These are phyloP conservation scores for Desmodus rotundus DNA, from an alignment of 2,113 vertebrate species.

Conservation along the genomic window DNA sequence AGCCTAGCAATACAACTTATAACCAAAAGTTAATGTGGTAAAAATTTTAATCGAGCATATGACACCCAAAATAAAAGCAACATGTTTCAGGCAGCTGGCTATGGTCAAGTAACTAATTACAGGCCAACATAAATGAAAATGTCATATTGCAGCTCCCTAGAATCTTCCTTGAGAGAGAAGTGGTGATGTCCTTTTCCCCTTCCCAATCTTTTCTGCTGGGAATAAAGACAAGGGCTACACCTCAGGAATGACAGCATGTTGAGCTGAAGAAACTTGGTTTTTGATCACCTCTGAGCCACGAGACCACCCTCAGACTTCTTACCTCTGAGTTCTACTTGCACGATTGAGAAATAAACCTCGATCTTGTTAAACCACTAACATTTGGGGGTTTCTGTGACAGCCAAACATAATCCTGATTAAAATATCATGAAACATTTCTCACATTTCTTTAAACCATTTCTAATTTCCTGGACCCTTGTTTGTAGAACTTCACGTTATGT, in stretches of 20 bases:
- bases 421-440: not conserved
- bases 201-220: not conserved
- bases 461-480: not conserved
- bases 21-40: not conserved
- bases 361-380: not conserved
- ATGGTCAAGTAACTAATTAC: not conserved
- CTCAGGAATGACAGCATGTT: not conserved
- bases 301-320: not conserved
- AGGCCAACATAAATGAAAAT: not conserved
- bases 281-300: not conserved
- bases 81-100: not conserved
- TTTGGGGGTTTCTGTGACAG: not conserved
- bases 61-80: not conserved
- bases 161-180: not conserved
- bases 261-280: not conserved
- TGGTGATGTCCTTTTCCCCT: not conserved
- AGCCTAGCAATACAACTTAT: not conserved
- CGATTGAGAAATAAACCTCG: not conserved
- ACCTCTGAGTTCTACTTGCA: not conserved
- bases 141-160: not conserved
- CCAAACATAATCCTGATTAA: not conserved
- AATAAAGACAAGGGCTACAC: not conserved
- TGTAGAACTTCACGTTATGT: not conserved
- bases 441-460: conserved; percentile 21
- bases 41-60: not conserved